Evolutionary conservation across 2,113 vertebrate genomes (phyloP).

Genomic region (Todiramphus saurophagus): DNA sequence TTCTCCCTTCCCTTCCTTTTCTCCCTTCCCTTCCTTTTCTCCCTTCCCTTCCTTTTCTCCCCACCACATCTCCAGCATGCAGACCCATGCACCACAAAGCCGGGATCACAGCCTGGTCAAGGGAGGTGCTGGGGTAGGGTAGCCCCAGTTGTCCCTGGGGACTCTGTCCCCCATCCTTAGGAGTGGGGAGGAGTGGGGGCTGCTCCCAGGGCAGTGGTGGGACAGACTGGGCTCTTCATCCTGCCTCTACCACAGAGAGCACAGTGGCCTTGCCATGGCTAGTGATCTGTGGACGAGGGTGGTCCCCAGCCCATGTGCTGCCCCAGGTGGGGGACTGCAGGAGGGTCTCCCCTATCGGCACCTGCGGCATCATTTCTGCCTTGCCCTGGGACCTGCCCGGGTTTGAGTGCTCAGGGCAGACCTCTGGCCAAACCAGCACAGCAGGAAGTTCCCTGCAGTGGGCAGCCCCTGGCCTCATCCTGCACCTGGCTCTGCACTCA

Average conservation of each 20-base stretch:
- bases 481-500: background rate
- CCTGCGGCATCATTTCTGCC: background rate
- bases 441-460: background rate
- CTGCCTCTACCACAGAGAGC: background rate
- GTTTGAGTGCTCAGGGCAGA: background rate
- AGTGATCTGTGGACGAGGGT: fast-evolving
- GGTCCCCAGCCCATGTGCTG: background rate
- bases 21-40: too few species aligned
- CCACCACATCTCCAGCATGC: background rate
- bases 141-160: background rate
- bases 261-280: fast-evolving
- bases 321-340: fast-evolving
- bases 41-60: too few species aligned
- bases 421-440: fast-evolving
- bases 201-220: background rate
- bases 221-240: fast-evolving
- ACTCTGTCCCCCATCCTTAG: background rate
- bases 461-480: background rate
- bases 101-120: background rate
- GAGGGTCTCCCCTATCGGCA: fast-evolving
- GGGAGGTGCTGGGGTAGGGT: background rate
- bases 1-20: background rate
- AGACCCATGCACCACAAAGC: background rate
- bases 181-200: fast-evolving
- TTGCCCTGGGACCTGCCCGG: fast-evolving